Evolutionary conservation across 2,797 vertebrate species (phyloP), one percentile per base, ranked within the genome.

Genomic region (Clarias fuscus): DNA sequence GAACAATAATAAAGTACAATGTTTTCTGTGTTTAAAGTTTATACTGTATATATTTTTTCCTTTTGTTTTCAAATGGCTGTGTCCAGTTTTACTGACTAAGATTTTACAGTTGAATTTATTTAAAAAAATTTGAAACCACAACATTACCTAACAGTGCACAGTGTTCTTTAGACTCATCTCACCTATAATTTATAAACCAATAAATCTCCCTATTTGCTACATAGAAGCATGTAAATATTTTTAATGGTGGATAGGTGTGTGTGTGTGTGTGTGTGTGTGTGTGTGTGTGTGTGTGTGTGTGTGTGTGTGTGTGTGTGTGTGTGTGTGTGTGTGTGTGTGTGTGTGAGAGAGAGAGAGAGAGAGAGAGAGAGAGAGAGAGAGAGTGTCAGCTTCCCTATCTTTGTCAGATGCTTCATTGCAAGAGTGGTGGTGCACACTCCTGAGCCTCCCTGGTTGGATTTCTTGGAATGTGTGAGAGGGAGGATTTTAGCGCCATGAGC

Each of bases 401-500:
- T 92, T 93, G 94, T 94, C 95, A 93, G 92, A 88, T 93, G 91
- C 92, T 92, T 84, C 73, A 86, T 88, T 91, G 88, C 90, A 91
- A 76, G 92, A 92, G 92, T 92, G 93, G 94, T 94, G 95, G 93
- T 94, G 94, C 94, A 94, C 94, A 94, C 95, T 96, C 94, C 92
- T 93, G 93, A 94, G 94, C 94, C 95, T 95, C 95, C 78, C 95
- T 96, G 94, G 93, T 96, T 95, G 93, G 95, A 96, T 95, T 96
- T 95, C 94, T 95, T 96, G 95, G 95, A 96, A 95, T 96, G 95
- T 95, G 95, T 95, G 94, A 94, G 95, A 96, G 94, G 85, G 93
- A 95, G 94, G 95, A 95, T 96, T 96, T 96, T 96, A 95, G 94
- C 96, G 95, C 95, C 95, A 96, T 92, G 93, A 93, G 92, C 95